Evolutionary conservation across 2,797 vertebrate genomes (phyloP).

Genomic region (Ctenopoma multispine): DNA sequence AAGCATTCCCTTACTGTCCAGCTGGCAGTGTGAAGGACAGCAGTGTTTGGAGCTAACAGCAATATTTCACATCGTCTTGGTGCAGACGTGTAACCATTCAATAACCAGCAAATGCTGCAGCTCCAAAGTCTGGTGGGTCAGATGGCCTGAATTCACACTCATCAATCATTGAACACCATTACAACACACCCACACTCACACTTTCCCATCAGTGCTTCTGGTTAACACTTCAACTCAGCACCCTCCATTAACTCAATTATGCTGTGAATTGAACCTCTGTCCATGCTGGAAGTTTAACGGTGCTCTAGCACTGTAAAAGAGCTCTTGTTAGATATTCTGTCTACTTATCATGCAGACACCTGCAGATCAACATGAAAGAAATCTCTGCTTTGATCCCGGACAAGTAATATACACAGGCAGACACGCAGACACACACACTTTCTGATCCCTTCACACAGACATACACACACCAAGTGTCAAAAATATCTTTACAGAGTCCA

Average conservation of each 20-base stretch:
- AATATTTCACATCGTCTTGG: conserved; percentile 11
- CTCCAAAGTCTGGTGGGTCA: conserved; percentile 25
- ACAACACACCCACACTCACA: conserved; percentile 17
- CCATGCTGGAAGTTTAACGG: background rate
- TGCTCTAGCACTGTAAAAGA: conserved; percentile 1
- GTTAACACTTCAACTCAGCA: conserved; percentile 26
- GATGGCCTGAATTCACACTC: conserved; percentile 33
- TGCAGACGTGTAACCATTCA: conserved; percentile 2
- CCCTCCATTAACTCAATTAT: conserved; percentile 38
- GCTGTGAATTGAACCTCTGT: background rate
- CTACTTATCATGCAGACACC: conserved; percentile 56
- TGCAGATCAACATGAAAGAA: conserved; percentile 62
- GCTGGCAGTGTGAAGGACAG: background rate
- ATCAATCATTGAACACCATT: conserved; percentile 16
- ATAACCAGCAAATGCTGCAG: conserved; percentile 5
- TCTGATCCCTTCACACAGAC: conserved; percentile 11
- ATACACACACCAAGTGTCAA: conserved; percentile 15
- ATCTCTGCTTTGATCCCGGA: conserved; percentile 62
- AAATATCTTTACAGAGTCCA: conserved; percentile 48
- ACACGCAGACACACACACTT: conserved; percentile 8
- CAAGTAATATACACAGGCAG: conserved; percentile 16
- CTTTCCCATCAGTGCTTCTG: conserved; percentile 3
- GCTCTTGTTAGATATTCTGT: conserved; percentile 33
- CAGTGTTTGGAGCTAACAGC: background rate
- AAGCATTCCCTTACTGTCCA: background rate